Evolutionary conservation across 2,797 vertebrate species (phyloP), one percentile per base, ranked within the genome.

Genomic region (Chaetophractus vellerosus): DNA sequence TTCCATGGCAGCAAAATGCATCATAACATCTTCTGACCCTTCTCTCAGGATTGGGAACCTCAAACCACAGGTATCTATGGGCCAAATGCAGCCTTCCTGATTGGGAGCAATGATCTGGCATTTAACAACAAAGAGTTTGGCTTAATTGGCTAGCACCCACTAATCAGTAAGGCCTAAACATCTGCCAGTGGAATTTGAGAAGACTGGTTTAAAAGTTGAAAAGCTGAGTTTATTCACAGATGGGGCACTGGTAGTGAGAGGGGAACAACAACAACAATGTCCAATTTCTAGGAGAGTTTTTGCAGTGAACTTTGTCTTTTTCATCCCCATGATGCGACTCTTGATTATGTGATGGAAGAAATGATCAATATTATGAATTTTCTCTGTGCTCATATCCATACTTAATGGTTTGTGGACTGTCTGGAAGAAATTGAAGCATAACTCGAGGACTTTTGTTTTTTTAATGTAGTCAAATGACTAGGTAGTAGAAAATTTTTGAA

Each of bases 81-180:
- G 48, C 76, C 71, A 94, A 93, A 88, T 64, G 41, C 41, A 86
- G 72, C 83, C 63, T 75, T 50, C 69, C 69, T 16, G 9, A 28
- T 45, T 64, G 80, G 83, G 55, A 86, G 48, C 41, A 52, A 52
- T 31, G 55, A 92, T 21, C 64, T 96, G 68, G 59, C 41, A 63
- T 78, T 95, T 72, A 87, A 80, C 50, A 90, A 86, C 50, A 72
- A 80, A 91, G 15, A 74, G 26, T 95, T 94, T 83, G 90, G 88
- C 79, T 72, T 91, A 94, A 83, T 93, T 82, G 95, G 76, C 24
- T 92, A 72, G 59, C 36, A 64, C 2, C 5, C 26, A 24, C 72
- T 95, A 64, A 93, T 94, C 75, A 95, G 75, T 45, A 81, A 86
- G 93, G 86, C 86, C 89, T 93, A 94, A 90, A 85, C 45, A 96